Conservation (phyloP, 2,113 vertebrate genomes). For the Syrrhaptes paradoxus region DNA sequence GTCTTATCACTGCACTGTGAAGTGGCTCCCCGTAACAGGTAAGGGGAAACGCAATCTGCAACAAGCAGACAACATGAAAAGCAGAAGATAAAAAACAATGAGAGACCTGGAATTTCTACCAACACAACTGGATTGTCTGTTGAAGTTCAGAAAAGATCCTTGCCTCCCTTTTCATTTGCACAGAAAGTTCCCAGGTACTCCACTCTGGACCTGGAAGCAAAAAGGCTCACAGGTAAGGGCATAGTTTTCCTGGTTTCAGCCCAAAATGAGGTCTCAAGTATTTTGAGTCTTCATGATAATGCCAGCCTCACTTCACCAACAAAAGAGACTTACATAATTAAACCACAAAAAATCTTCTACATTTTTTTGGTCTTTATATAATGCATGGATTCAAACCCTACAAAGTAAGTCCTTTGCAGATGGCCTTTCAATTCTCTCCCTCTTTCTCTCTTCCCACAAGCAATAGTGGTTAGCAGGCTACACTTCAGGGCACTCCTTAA, state of each 20-base stretch:
- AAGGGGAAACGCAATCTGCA: neutral
- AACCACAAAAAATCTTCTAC: neutral
- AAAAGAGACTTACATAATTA: neutral
- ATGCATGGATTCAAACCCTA: neutral
- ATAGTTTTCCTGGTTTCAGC: neutral
- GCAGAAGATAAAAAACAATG: neutral
- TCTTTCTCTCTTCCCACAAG: neutral
- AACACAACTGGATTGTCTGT: neutral
- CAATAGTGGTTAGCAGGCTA: neutral
- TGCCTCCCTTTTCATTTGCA: neutral
- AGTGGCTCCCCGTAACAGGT: neutral
- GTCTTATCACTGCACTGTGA: neutral
- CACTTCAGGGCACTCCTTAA: neutral
- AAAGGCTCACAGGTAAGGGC: neutral
- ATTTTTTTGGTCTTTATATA: neutral
- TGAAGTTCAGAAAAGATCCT: neutral
- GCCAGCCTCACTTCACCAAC: neutral
- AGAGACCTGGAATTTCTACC: neutral
- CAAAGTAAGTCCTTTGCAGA: neutral
- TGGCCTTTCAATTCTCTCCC: neutral
- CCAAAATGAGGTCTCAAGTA: neutral
- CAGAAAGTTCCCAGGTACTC: neutral
- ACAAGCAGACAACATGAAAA: neutral
- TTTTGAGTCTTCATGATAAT: neutral
- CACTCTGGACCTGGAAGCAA: neutral